Conservation (phyloP, 2,113 vertebrate genomes). For the Gadus macrocephalus region DNA sequence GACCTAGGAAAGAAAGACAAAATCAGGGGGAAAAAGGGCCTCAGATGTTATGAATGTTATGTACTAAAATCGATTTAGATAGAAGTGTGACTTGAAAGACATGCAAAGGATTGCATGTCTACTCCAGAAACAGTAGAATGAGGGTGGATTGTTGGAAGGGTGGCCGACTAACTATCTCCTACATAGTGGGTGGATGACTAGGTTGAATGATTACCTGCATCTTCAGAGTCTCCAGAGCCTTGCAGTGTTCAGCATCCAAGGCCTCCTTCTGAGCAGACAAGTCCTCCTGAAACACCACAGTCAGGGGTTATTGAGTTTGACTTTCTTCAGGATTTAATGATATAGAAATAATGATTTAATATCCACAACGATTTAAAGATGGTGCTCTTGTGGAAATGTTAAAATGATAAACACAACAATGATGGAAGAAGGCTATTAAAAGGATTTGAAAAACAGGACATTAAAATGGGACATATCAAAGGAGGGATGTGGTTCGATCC, state of each 20-base stretch:
- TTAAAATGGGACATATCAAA: neutral
- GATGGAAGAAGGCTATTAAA: neutral
- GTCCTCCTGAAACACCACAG: conserved; percentile 55
- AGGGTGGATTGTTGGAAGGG: no score
- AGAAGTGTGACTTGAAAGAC: no score
- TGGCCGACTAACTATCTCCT: no score
- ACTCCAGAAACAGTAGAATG: neutral
- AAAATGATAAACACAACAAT: neutral
- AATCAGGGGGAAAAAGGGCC: neutral
- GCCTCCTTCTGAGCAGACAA: conserved; percentile 62
- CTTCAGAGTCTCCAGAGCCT: conserved; percentile 66
- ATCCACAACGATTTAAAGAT: neutral
- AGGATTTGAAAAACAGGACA: neutral
- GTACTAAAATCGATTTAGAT: no score
- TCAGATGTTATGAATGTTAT: neutral
- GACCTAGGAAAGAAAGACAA: conserved; percentile 44
- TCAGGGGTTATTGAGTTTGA: neutral
- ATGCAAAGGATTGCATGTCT: no score
- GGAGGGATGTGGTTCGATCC: no score
- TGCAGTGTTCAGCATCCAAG: conserved; percentile 70
- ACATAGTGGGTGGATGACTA: neutral
- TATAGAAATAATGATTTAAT: no score
- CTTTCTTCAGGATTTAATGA: no score
- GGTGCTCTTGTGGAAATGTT: neutral
- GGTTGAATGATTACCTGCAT: conserved; percentile 55